Conservation (phyloP, 2,888 invertebrate genomes). For the Eretmocerus hayati region DNA sequence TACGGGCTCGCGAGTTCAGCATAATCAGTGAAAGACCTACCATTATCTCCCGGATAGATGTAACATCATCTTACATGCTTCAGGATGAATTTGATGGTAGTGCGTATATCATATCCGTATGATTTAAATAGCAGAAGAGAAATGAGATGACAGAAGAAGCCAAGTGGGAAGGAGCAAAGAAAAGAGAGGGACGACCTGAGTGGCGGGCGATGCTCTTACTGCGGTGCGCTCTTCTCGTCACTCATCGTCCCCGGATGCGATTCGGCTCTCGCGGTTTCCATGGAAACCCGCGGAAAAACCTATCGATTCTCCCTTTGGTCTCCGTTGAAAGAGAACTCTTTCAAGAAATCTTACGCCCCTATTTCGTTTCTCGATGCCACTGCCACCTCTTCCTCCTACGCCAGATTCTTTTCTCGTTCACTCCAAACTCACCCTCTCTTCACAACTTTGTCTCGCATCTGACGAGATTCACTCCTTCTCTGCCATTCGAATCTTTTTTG, state of each 20-base stretch:
- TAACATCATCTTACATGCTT: too few relatives aligned
- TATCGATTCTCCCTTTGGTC: conserved; percentile 47
- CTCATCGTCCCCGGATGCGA: conserved; percentile 41
- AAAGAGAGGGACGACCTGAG: conserved; percentile 9
- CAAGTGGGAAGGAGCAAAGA: background rate
- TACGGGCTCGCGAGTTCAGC: too few relatives aligned
- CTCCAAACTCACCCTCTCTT: conserved; percentile 10
- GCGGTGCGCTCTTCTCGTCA: conserved; percentile 33
- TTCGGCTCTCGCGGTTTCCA: conserved; percentile 43
- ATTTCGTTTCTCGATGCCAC: conserved; percentile 21
- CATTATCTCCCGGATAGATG: too few relatives aligned
- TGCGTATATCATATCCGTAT: too few relatives aligned
- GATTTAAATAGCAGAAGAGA: too few relatives aligned
- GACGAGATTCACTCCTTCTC: conserved; percentile 5
- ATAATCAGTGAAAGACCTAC: too few relatives aligned
- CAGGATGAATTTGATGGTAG: too few relatives aligned
- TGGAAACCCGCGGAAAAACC: conserved; percentile 47
- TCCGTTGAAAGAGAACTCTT: conserved; percentile 41
- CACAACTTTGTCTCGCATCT: conserved; percentile 3
- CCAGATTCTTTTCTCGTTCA: conserved; percentile 15
- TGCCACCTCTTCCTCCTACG: conserved; percentile 17
- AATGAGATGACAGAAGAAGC: too few relatives aligned
- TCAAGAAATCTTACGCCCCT: conserved; percentile 37
- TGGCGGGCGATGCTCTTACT: conserved; percentile 34
- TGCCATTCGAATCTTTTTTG: conserved; percentile 24